Evolutionary conservation across 2,888 invertebrate species (phyloP).

Genomic region (Coenonympha glycerion): DNA sequence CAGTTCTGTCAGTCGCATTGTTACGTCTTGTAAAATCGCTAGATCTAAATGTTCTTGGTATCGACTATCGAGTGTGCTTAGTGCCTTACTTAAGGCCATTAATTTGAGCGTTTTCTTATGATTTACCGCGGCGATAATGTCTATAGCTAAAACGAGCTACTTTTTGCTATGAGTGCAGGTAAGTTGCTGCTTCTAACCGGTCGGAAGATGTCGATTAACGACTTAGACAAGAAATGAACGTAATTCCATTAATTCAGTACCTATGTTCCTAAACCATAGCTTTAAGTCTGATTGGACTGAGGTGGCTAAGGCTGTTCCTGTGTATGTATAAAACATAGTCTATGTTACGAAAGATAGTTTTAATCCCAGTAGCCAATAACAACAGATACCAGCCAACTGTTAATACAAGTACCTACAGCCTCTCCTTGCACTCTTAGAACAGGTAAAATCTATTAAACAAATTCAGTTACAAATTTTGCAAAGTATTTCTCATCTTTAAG

Average conservation of each 20-base stretch:
- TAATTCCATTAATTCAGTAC: conserved; percentile 11
- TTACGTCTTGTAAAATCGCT: too few species aligned
- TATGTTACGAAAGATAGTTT: too few species aligned
- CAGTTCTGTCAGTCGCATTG: too few species aligned
- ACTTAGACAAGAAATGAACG: conserved; percentile 12
- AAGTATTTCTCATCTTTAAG: too few species aligned
- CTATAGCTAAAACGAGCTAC: conserved; percentile 50
- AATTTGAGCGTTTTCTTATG: conserved; percentile 42
- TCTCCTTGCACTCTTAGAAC: too few species aligned
- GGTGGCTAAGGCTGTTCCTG: too few species aligned
- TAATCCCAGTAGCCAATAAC: too few species aligned
- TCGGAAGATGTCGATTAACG: conserved; percentile 26
- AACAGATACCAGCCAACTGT: too few species aligned
- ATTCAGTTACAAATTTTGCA: too few species aligned
- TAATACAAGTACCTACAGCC: too few species aligned
- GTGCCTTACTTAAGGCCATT: conserved; percentile 6
- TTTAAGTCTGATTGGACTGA: neutral
- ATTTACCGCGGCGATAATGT: conserved; percentile 52
- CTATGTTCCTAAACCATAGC: conserved; percentile 8
- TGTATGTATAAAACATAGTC: too few species aligned
- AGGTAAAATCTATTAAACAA: too few species aligned
- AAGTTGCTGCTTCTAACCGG: conserved; percentile 47
- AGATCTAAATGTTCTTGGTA: neutral
- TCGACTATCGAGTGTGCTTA: neutral
- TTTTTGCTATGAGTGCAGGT: conserved; percentile 47